phyloP scores from a whole-genome alignment of 2,113 vertebrate genomes.

The Strix aluco region DNA sequence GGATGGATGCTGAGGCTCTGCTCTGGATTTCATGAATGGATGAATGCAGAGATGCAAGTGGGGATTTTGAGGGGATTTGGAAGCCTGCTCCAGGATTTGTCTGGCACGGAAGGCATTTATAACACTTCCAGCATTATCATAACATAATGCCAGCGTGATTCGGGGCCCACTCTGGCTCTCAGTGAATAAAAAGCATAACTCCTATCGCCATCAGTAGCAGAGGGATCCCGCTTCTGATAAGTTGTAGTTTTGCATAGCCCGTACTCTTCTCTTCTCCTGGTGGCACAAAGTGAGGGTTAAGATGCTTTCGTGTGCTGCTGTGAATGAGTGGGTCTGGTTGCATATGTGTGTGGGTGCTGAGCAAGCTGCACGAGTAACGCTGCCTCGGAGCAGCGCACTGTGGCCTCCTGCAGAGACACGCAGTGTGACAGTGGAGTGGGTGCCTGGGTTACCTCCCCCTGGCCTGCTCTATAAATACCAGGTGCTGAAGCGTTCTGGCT shows the following conservation, averaged over 20 bases:
- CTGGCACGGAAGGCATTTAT: slow-evolving; percentile 39
- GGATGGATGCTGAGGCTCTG: not conserved
- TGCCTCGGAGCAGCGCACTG: not conserved
- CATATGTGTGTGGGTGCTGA: not conserved
- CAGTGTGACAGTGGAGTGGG: not conserved
- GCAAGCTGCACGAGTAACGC: not conserved
- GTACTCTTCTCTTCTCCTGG: not conserved
- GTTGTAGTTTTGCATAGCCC: not conserved
- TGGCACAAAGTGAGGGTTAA: not conserved
- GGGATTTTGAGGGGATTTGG: slow-evolving; percentile 63
- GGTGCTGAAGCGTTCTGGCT: not conserved
- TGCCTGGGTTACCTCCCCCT: not conserved
- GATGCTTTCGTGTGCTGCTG: not conserved
- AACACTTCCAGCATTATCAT: slow-evolving; percentile 41
- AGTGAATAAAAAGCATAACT: not conserved
- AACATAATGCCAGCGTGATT: not conserved
- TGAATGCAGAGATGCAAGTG: slow-evolving; percentile 3
- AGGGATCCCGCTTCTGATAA: not conserved
- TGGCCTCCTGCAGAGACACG: not conserved
- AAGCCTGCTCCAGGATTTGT: slow-evolving; percentile 56
- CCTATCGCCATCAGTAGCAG: not conserved
- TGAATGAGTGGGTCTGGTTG: not conserved
- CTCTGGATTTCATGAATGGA: slow-evolving; percentile 61
- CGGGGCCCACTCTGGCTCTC: not conserved
- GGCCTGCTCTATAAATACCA: not conserved